phyloP scores from a whole-genome alignment of 53 echinoderm and acorn worm genomes.

The Hippasteria phrygiana region DNA sequence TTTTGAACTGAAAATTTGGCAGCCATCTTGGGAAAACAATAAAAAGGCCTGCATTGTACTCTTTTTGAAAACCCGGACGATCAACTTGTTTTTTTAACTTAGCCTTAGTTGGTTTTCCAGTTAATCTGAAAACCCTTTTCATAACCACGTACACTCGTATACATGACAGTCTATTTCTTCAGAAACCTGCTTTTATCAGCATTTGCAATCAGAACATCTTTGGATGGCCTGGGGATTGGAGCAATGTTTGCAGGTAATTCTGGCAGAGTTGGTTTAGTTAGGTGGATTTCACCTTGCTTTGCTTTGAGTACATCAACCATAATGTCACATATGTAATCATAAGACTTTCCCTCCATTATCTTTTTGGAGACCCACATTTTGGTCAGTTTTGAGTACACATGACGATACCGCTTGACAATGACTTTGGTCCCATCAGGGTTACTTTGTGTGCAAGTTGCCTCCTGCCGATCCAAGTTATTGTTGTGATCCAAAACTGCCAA shows the following conservation, averaged over 20 bases:
- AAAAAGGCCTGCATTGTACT: no score
- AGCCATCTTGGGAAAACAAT: no score
- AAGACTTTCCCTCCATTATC: neutral
- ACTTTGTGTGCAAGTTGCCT: no score
- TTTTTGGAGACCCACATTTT: constrained; percentile 11
- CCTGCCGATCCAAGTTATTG: constrained; percentile 52
- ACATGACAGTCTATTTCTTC: no score
- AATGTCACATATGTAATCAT: neutral
- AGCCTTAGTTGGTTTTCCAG: no score
- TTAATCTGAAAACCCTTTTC: no score
- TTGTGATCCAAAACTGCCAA: constrained; percentile 72
- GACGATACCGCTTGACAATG: neutral
- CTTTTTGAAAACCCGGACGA: no score
- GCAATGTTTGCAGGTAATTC: constrained; percentile 6
- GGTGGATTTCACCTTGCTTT: neutral
- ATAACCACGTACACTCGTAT: no score
- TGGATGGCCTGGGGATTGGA: constrained; percentile 10
- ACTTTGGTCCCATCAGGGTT: neutral
- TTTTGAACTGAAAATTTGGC: no score
- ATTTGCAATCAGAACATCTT: neutral
- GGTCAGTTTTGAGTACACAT: neutral
- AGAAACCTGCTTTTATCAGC: neutral
- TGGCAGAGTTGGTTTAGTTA: neutral
- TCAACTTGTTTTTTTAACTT: no score
- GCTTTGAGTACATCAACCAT: constrained; percentile 6